Base-by-base conservation (phyloP, 2,888 invertebrate species). In the Opisthograptis luteolata region DNA sequence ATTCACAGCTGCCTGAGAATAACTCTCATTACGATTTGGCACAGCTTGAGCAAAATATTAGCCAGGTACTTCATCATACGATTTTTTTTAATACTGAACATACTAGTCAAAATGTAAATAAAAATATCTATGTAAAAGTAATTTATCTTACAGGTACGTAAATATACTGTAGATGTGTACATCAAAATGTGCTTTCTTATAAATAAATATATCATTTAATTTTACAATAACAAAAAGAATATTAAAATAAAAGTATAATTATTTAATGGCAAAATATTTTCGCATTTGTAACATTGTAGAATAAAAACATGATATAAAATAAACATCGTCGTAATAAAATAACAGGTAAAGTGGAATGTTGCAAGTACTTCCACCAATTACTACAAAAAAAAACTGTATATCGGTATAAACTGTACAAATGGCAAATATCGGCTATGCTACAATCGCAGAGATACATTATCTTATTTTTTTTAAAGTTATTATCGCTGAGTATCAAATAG, bases 291-390 rank as follows among this genome's bases (percentile, higher is more conserved):
- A 43, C 39, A 49, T 32, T 42, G 39, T n/a, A 49, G 57, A 44
- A 54, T 49, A 60, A 57, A 50, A 51, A 39, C 22, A 42, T 49
- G n/a, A 14, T 45, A 46, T 51, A 58, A 61, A 53, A 63, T 48
- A 52, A 55, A 51, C 42, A 47, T 53, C 45, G 42, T 43, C 24
- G 24, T 52, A 36, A 48, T 40, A 60, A 46, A 46, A 49, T 47
- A 55, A 64, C 45, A 56, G 53, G 45, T 58, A 53, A 48, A 58
- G 55, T 55, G 63, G 63, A 63, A 63, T 63, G 63, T 61, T 43
- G 36, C 15, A 39, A 41, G 45, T 43, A 32, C 28, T 54, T 48
- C 58, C 49, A 54, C 54, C 19, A 42, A 43, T 41, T 9, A 47
- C 32, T 34, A 51, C 32, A 17, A 40, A 45, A 41, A 20, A 47